Evolutionary conservation across 2,888 invertebrate species (phyloP), one percentile per base, ranked within the genome.

Genomic region (Augochlorella aurata): DNA sequence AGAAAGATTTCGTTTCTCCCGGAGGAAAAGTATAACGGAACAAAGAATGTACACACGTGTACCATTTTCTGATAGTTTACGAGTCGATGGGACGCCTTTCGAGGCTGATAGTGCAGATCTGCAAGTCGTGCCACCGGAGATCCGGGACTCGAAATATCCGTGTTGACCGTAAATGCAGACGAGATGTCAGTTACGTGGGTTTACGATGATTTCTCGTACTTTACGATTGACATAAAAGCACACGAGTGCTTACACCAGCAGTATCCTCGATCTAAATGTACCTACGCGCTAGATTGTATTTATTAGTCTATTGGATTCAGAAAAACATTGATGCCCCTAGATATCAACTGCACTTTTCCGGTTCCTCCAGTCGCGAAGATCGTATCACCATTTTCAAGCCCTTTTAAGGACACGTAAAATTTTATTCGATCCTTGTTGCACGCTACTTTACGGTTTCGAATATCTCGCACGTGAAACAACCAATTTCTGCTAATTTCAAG

Each of bases 21-120:
- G 4, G 9, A 52, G 52, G 10, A 12, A n/a, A 0, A 54, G 12
- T 12, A 24, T 12, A 14, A 14, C 24, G 12, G 47, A 12, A 10
- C 47, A 2, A 47, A 9, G 45, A 47, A 66, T 16, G 12, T n/a
- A 67, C 54, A 58, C 44, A 61, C 38, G 38, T 61, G 72, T 63
- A 52, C 68, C 29, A 68, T 80, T 80, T 68, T 58, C 67, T 29
- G 67, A 67, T 63, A 68, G 63, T 77, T 80, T 72, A 72, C 47
- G 61, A 71, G 10, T 21, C 47, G 10, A 21, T 38, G 63, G 47
- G 29, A n/a, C 47, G 63, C 67, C 52, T 77, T 77, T 63, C 77
- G 61, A 77, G 77, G 58, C 38, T 38, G 77, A 72, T 80, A 52
- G 54, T 65, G 54, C 47, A 69, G 74, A 79, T 80, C 77, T 72